Base-by-base conservation (phyloP, 2,113 vertebrate genomes). In the Hyaena hyaena region DNA sequence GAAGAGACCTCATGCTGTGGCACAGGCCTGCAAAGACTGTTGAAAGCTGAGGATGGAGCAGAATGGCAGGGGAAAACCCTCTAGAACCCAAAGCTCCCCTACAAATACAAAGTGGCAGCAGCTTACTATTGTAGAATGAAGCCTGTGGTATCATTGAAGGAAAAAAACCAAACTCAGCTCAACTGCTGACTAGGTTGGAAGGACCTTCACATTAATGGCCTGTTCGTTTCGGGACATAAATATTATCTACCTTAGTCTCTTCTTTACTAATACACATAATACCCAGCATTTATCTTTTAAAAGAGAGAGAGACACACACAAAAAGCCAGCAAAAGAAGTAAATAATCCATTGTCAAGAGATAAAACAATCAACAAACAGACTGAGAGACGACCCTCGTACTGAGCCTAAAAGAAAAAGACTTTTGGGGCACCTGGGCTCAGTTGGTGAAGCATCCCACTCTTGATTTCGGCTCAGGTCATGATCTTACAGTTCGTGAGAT, bases 161-260 rank as follows among this genome's bases (percentile, higher is more conserved):
- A 84, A 82, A 77, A 95, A 88, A 88, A 82, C 7, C 80, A 88
- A 88, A 82, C 7, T 84, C 35, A 88, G 63, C n/a, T 96, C 23
- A 17, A 58, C 16, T 84, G 15, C 76, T 87, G 55, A 50, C 19
- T 73, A 26, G 10, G 77, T 45, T 7, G 82, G 19, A 2, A 53
- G 19, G 61, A 35, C 17, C n/a, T 58, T 71, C 48, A 82, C 10
- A 39, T 50, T 68, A 79, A 95, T 8, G 7, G 87, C 50, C 76
- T 45, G 16, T 79, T 68, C n/a, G 2, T 53, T 88, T 73, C 63
- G 35, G 79, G 35, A 79, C 14, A 26, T 31, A 89, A 86, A 45
- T 61, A 77, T 66, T 53, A 48, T 31, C 66, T 43, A 87, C 8
- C 79, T 21, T 16, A 66, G n/a, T 61, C 21, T 80, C 31, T 87